Evolutionary conservation across 2,888 invertebrate genomes (phyloP).

Genomic region (Cactoblastis cactorum): DNA sequence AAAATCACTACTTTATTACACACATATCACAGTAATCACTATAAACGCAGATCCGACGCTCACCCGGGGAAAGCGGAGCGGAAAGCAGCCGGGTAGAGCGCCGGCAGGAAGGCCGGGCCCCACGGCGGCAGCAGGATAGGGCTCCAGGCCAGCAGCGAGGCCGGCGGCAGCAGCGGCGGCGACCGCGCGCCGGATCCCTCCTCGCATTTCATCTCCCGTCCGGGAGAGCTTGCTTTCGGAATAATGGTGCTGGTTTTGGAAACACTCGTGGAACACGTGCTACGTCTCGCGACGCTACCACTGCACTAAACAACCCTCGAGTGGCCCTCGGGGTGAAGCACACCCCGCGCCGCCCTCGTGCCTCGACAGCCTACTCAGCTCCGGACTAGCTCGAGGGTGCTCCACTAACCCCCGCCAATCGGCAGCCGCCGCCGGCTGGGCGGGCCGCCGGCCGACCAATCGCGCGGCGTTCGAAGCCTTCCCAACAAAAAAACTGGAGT

Average conservation of each 20-base stretch:
- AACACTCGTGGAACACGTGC: slow-evolving; percentile 69
- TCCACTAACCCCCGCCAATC: slow-evolving; percentile 65
- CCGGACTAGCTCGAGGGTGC: slow-evolving; percentile 71
- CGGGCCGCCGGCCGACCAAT: slow-evolving; percentile 65
- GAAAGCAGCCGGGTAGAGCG: slow-evolving; percentile 85
- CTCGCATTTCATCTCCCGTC: slow-evolving; percentile 76
- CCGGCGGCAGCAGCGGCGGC: slow-evolving; percentile 72
- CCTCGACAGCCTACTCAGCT: slow-evolving; percentile 77
- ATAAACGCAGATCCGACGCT: slow-evolving; percentile 48
- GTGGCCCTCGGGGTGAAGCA: slow-evolving; percentile 78
- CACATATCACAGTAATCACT: slow-evolving; percentile 15
- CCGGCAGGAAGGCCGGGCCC: slow-evolving; percentile 85
- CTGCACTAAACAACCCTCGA: slow-evolving; percentile 78
- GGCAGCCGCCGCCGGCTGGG: slow-evolving; percentile 48
- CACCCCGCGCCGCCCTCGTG: slow-evolving; percentile 75
- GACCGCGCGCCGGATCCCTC: slow-evolving; percentile 66
- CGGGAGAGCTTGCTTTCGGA: slow-evolving; percentile 74
- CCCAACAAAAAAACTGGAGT: slow-evolving; percentile 74
- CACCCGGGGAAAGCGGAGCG: slow-evolving; percentile 87
- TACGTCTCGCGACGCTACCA: slow-evolving; percentile 71
- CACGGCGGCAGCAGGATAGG: slow-evolving; percentile 87
- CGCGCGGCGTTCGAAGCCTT: slow-evolving; percentile 47
- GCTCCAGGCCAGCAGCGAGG: slow-evolving; percentile 87
- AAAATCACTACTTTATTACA: neutral
- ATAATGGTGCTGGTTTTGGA: slow-evolving; percentile 64